phyloP scores from a whole-genome alignment of 2,888 invertebrate genomes.

The Drosophila birchii region DNA sequence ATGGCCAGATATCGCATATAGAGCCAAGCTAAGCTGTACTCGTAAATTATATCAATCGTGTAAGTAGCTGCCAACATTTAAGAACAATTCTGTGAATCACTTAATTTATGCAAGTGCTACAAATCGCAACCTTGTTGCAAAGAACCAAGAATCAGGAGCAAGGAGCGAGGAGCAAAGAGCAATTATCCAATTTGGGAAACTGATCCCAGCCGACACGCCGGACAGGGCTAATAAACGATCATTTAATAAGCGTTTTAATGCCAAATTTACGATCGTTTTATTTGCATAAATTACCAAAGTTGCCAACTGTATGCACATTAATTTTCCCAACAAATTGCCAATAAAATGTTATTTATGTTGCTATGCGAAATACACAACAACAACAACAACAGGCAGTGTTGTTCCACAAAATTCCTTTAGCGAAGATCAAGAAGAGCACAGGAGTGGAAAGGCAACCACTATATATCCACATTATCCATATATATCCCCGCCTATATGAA shows the following conservation, averaged over 20 bases:
- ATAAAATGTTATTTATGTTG: conserved; percentile 82
- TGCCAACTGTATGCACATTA: conserved; percentile 78
- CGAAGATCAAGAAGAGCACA: conserved; percentile 20
- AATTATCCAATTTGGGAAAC: conserved; percentile 46
- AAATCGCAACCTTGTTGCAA: conserved; percentile 75
- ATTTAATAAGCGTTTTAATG: conserved; percentile 81
- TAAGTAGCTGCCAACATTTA: conserved; percentile 76
- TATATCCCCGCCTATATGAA: conserved; percentile 35
- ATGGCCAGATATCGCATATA: conserved; percentile 17
- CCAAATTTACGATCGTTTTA: conserved; percentile 83
- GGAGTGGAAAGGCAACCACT: conserved; percentile 7
- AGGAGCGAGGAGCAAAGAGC: background rate
- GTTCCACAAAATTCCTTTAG: conserved; percentile 31
- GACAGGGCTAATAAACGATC: conserved; percentile 73
- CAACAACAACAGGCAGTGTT: conserved; percentile 15
- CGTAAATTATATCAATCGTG: conserved; percentile 70
- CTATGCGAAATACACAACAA: conserved; percentile 56
- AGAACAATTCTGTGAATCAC: conserved; percentile 74
- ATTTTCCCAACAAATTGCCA: conserved; percentile 80
- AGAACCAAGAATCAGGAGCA: conserved; percentile 8
- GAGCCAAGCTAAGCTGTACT: conserved; percentile 37
- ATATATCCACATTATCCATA: conserved; percentile 35
- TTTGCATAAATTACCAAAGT: conserved; percentile 82
- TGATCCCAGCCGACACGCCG: conserved; percentile 1
- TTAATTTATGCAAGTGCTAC: conserved; percentile 73